phyloP scores from a whole-genome alignment of 2,888 invertebrate species.

The Thymelicus lineola region DNA sequence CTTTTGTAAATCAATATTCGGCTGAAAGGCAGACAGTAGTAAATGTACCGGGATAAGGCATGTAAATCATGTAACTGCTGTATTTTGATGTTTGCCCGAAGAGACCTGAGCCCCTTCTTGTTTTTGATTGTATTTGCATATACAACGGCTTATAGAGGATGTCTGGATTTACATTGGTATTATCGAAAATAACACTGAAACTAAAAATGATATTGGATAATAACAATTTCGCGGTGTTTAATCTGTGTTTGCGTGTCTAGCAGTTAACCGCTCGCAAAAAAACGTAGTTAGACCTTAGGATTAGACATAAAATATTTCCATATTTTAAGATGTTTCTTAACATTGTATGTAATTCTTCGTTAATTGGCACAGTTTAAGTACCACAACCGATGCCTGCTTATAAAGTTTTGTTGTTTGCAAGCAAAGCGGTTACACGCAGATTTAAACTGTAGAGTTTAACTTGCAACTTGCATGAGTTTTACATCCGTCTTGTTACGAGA shows the following conservation, averaged over 20 bases:
- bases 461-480: not conserved
- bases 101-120: not conserved
- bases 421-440: not conserved
- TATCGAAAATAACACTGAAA: not conserved
- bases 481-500: not conserved
- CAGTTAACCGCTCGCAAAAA: too few species aligned
- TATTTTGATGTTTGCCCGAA: slow-evolving; percentile 16
- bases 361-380: too few species aligned
- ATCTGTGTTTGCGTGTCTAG: too few species aligned
- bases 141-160: not conserved
- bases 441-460: slow-evolving; percentile 1
- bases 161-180: slow-evolving; percentile 8
- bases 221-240: too few species aligned
- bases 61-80: not conserved
- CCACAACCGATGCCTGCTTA: too few species aligned
- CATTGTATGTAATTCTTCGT: too few species aligned
- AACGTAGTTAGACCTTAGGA: too few species aligned
- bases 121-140: not conserved
- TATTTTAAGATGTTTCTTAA: too few species aligned
- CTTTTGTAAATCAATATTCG: not conserved
- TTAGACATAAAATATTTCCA: too few species aligned
- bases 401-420: not conserved
- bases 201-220: too few species aligned
- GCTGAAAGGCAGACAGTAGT: too few species aligned
- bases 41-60: not conserved